Base-by-base conservation (phyloP, 2,113 vertebrate genomes). In the Phalacrocorax brasilianus region DNA sequence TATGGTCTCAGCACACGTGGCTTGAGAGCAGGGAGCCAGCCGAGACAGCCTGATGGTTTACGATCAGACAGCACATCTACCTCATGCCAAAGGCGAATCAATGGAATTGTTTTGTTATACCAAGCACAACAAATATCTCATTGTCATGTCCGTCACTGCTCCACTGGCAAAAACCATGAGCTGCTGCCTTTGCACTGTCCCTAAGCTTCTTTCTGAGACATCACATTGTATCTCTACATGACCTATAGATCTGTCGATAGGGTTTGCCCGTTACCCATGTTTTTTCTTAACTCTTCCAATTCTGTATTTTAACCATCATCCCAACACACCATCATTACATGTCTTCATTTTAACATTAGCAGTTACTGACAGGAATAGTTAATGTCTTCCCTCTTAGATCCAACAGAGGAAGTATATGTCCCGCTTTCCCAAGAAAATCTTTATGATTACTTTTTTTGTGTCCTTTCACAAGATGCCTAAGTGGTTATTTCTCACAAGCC, bases 101-200 rank as follows among this genome's bases (percentile, higher is more conserved):
- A 52, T 6, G 40, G 66, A 65, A 61, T 28, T 38, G 20, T 30
- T 67, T 28, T 50, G 20, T 68, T 38, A 56, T 38, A 32, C 21
- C 1, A 1, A 89, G 44, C 30, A 30, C 1, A 1, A 38, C 14
- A 66, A 62, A 38, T 47, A 62, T 16, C 35, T 77, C 8, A 1
- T 78, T 75, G 42, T 33, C 44, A 11, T 2, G n/a, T 52, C 79
- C 56, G 28, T 86, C 72, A 44, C 52, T 55, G 52, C 47, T 67
- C 52, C 16, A 4, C 22, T 45, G 62, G 50, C 59, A 88, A 62
- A 96, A 55, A 28, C 32, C 55, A n/a, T 0, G 7, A 55, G 44
- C 50, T 87, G 49, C 66, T 91, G 74, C 47, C 52, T 75, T 63
- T 18, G 53, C 33, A 4, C 32, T 15, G 8, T 16, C 75, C 67